Evolutionary conservation across 1,140 invertebrate genomes (phyloP), one percentile per base, ranked within the genome.

Genomic region (Pantala flavescens): DNA sequence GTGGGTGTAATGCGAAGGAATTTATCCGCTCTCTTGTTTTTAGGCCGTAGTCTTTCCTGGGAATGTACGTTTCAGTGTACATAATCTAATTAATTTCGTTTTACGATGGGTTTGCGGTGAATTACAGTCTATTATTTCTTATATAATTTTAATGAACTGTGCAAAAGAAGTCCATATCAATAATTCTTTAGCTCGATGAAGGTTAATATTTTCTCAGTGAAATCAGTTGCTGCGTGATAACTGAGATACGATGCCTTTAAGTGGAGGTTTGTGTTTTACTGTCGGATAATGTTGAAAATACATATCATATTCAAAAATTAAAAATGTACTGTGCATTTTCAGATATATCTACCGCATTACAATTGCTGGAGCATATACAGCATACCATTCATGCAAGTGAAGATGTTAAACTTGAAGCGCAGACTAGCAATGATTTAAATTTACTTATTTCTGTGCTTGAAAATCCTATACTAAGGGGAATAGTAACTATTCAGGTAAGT

Each of bases 401-500:
- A 78, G 90, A 93, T 83, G 84, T 87, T 0, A 91, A 91, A 82
- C 81, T 90, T 76, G 88, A 90, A 82, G 82, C 86, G 78, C 88
- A 93, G 78, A 92, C 92, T 43, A 90, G 88, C 80, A 90, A 94
- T 80, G 95, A 98, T 81, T 83, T 98, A 21, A 91, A 92, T 79
- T 90, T 93, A 49, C 85, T 98, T 0, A 91, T 98, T 77, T 91
- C 90, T 74, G 87, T 98, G 70, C 82, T 98, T 75, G 93, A 96
- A 78, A 96, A 95, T 86, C 96, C 96, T 11, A 91, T 98, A 49
- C 92, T 98, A 79, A 88, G 91, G 74, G 93, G 93, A 79, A 93
- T 98, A 79, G 90, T 95, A n/a, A 94, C 92, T 71, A 89, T 98
- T 77, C 93, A 88, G 80, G 87, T 87, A 78, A 80, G 79, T 43